phyloP scores from a whole-genome alignment of 1,140 invertebrate species.

The Eulimnadia texana region DNA sequence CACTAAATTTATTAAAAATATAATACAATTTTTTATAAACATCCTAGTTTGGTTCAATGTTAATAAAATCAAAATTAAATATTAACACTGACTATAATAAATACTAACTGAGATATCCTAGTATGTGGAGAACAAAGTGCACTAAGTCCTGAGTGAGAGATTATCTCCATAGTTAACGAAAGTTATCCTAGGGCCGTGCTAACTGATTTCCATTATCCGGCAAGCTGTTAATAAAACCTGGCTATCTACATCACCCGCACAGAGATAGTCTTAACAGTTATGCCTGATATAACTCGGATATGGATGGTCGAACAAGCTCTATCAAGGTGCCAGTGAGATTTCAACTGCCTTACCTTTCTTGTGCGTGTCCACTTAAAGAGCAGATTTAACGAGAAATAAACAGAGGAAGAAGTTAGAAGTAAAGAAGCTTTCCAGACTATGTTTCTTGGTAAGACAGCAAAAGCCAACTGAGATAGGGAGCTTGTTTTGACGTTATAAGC shows the following conservation, averaged over 20 bases:
- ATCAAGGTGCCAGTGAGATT: background rate
- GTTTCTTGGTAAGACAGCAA: background rate
- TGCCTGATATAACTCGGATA: background rate
- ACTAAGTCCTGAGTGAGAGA: no score
- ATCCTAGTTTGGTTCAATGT: no score
- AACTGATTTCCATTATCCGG: background rate
- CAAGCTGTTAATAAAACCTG: background rate
- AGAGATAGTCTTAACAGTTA: background rate
- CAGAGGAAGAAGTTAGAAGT: no score
- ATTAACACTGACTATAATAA: background rate
- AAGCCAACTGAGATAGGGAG: background rate
- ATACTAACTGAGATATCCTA: background rate
- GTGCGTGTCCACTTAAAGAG: background rate
- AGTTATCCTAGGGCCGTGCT: background rate
- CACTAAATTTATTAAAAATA: no score
- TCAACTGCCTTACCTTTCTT: background rate
- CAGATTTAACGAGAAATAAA: no score
- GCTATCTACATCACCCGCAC: background rate
- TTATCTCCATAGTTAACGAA: background rate
- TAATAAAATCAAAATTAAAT: no score
- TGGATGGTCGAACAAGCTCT: background rate
- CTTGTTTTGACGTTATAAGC: no score
- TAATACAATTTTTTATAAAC: no score
- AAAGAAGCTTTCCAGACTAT: no score
- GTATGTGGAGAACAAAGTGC: background rate